phyloP scores from a whole-genome alignment of 2,797 vertebrate species.

The Aratinga solstitialis region DNA sequence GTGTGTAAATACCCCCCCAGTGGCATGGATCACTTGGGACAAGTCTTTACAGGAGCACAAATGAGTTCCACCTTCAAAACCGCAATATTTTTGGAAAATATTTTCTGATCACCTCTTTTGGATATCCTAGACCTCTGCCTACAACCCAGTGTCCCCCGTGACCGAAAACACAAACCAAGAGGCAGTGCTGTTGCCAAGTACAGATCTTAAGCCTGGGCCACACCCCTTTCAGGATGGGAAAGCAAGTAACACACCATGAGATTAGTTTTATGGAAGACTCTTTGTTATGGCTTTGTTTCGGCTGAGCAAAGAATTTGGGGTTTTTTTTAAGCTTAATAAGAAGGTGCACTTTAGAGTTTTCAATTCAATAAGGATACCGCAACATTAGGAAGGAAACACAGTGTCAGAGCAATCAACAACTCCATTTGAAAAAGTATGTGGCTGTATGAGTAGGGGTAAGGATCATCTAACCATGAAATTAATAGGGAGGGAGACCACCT shows the following conservation, averaged over 20 bases:
- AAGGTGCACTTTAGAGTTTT: background rate
- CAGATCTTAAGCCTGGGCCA: background rate
- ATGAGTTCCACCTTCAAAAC: background rate
- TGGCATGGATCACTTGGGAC: background rate
- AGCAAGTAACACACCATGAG: background rate
- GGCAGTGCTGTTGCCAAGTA: background rate
- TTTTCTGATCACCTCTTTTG: background rate
- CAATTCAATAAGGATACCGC: background rate
- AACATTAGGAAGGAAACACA: background rate
- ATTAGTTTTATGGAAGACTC: background rate
- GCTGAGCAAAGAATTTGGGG: background rate
- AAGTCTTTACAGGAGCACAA: background rate
- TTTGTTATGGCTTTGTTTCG: background rate
- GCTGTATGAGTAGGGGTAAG: background rate
- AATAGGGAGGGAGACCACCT: background rate
- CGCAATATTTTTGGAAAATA: background rate
- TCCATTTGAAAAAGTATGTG: background rate
- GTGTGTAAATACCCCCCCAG: background rate
- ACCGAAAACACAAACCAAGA: background rate
- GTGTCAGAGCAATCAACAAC: background rate
- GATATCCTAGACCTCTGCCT: background rate
- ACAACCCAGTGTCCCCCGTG: background rate
- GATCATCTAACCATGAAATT: background rate
- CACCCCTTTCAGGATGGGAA: background rate
- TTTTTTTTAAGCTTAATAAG: background rate